phyloP scores from a whole-genome alignment of 2,113 vertebrate genomes.

The Macquaria ambigua region DNA sequence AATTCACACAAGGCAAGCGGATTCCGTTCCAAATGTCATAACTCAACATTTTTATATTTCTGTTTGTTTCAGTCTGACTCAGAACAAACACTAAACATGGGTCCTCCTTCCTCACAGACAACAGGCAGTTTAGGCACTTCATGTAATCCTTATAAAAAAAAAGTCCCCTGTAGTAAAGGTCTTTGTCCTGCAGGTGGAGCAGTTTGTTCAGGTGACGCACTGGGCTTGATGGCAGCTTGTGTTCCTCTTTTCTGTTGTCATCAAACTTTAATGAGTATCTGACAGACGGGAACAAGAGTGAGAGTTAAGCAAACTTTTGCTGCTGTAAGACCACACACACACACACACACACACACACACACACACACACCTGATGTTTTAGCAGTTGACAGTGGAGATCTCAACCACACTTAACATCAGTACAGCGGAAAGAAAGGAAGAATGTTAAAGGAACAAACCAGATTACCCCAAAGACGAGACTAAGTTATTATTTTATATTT shows the following conservation, averaged over 20 bases:
- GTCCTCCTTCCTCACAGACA: neutral
- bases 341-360: neutral
- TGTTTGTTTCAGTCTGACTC: neutral
- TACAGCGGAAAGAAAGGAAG: too few relatives aligned
- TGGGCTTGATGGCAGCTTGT: neutral
- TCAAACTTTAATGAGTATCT: constrained; percentile 80
- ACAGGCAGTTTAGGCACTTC: constrained; percentile 1
- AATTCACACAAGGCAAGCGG: neutral
- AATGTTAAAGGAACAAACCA: too few relatives aligned
- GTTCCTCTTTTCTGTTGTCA: neutral
- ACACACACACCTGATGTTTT: neutral
- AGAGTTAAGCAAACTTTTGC: constrained; percentile 50
- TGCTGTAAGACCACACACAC: neutral
- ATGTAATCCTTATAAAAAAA: neutral
- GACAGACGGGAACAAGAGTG: constrained; percentile 36
- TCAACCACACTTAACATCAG: too few relatives aligned
- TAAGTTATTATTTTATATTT: too few relatives aligned
- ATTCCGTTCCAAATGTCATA: neutral
- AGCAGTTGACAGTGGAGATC: too few relatives aligned
- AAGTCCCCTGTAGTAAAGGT: neutral
- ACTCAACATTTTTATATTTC: neutral
- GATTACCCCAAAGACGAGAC: too few relatives aligned
- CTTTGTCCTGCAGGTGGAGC: constrained; percentile 30
- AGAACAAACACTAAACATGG: neutral
- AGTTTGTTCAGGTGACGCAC: neutral